Evolutionary conservation across 92 coral and sea anemone genomes (phyloP).

Genomic region (Umimayanthus kanabou): DNA sequence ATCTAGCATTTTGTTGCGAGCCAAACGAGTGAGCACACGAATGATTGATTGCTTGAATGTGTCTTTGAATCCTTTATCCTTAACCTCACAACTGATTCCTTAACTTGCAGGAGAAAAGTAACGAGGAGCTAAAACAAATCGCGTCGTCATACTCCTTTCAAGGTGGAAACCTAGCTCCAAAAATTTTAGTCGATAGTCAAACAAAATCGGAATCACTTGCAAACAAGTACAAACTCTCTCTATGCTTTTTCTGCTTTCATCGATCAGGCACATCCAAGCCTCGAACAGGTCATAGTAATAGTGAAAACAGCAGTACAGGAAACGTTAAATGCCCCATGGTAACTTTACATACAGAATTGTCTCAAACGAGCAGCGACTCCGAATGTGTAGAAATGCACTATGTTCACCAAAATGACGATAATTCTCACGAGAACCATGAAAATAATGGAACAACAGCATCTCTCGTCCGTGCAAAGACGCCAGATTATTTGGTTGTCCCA

Average conservation of each 20-base stretch:
- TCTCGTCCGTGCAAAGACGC: not conserved
- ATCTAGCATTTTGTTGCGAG: not conserved
- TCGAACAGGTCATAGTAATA: not conserved
- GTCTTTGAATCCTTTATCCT: too few relatives aligned
- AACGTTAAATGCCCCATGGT: not conserved
- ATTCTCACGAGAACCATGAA: not conserved
- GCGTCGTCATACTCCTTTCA: conserved; percentile 90
- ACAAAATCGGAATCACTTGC: conserved; percentile 62
- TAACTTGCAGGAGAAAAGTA: conserved; percentile 61
- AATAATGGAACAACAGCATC: not conserved
- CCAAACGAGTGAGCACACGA: not conserved
- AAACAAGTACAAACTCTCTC: conserved; percentile 76
- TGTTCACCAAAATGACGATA: conserved; percentile 1
- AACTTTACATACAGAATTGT: not conserved
- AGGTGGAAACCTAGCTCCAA: conserved; percentile 76
- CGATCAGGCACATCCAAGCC: not conserved
- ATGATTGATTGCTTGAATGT: not conserved
- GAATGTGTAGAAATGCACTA: conserved; percentile 9
- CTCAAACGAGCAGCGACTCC: conserved; percentile 8
- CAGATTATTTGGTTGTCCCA: not conserved
- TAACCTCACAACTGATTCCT: not conserved
- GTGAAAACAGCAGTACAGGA: conserved; percentile 13
- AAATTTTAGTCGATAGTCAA: conserved; percentile 60
- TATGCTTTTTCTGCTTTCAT: conserved; percentile 65
- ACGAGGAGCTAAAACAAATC: conserved; percentile 71